Evolutionary conservation across 1,140 invertebrate genomes (phyloP).

Genomic region (Nasonia giraulti): DNA sequence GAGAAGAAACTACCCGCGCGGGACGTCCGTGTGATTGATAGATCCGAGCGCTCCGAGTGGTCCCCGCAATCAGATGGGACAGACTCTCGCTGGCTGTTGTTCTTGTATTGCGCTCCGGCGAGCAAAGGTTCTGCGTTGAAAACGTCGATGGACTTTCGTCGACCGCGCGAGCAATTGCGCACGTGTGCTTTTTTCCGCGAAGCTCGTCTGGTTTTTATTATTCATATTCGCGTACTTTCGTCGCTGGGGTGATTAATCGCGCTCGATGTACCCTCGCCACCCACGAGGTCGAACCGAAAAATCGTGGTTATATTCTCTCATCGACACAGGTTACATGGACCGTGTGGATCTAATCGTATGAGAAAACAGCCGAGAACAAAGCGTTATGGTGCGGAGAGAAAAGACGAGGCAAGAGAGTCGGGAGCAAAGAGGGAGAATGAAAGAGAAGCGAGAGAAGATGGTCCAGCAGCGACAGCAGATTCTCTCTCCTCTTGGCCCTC

Average conservation of each 20-base stretch:
- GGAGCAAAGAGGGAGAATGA: constrained; percentile 42
- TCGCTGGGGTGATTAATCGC: too few species aligned
- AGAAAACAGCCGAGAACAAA: constrained; percentile 24
- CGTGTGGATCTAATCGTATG: too few species aligned
- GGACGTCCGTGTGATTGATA: constrained; percentile 44
- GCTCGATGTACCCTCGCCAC: too few species aligned
- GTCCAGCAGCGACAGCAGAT: constrained; percentile 47
- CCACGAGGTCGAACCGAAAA: too few species aligned
- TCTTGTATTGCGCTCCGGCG: neutral
- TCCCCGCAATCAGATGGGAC: constrained; percentile 17
- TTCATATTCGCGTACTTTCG: too few species aligned
- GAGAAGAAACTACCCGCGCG: neutral
- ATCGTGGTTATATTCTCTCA: too few species aligned
- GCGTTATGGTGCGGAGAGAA: constrained; percentile 30
- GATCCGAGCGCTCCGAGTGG: constrained; percentile 29
- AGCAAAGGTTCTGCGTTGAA: neutral
- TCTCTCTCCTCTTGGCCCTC: neutral
- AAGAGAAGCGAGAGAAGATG: constrained; percentile 39
- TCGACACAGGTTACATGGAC: too few species aligned
- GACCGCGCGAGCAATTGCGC: too few species aligned
- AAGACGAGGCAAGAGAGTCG: constrained; percentile 42
- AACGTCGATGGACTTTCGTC: neutral
- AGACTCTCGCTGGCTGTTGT: neutral
- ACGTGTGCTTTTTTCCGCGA: too few species aligned
- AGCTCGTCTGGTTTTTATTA: too few species aligned